Percentiles rank a stretch among this genome's conserved stretches.
These are phyloP conservation scores for Rhingia campestris DNA, from an alignment of 2,888 invertebrate genomes.

Conservation along the genomic window DNA sequence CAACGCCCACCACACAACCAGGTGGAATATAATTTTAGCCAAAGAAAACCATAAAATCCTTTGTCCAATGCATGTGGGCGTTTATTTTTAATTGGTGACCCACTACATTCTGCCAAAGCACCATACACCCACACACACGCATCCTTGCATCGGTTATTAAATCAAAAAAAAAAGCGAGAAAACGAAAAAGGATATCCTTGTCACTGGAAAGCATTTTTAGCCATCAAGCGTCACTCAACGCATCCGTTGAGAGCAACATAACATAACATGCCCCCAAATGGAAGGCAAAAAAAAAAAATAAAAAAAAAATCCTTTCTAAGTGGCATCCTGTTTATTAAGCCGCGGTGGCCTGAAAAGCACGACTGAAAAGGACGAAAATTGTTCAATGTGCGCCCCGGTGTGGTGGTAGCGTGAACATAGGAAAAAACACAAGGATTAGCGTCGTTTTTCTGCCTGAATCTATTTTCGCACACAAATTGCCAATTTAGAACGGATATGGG, in stretches of 20 bases:
- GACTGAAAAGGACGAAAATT: conserved; percentile 35
- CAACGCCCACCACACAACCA: conserved; percentile 1
- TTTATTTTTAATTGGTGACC: conserved; percentile 72
- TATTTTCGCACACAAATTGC: conserved; percentile 73
- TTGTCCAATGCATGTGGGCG: conserved; percentile 68
- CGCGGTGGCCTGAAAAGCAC: conserved; percentile 62
- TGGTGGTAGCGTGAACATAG: conserved; percentile 6
- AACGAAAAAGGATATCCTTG: conserved; percentile 37
- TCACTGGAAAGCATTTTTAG: conserved; percentile 36
- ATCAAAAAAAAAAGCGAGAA: conserved; percentile 28
- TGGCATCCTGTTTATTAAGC: conserved; percentile 70
- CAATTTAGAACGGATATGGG: conserved; percentile 72
- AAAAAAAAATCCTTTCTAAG: conserved; percentile 58
- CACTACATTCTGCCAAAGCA: conserved; percentile 27
- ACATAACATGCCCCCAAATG: conserved; percentile 40
- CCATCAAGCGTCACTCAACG: conserved; percentile 69
- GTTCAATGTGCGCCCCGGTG: background rate
- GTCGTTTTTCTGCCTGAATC: conserved; percentile 72
- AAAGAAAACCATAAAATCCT: conserved; percentile 29
- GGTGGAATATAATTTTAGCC: conserved; percentile 36
- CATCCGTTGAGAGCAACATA: conserved; percentile 52
- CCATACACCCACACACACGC: background rate
- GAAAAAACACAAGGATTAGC: conserved; percentile 57
- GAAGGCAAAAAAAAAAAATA: conserved; percentile 6
- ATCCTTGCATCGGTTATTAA: conserved; percentile 53